Conservation (phyloP, 2,888 invertebrate genomes). For the Apotomis betuletana region DNA sequence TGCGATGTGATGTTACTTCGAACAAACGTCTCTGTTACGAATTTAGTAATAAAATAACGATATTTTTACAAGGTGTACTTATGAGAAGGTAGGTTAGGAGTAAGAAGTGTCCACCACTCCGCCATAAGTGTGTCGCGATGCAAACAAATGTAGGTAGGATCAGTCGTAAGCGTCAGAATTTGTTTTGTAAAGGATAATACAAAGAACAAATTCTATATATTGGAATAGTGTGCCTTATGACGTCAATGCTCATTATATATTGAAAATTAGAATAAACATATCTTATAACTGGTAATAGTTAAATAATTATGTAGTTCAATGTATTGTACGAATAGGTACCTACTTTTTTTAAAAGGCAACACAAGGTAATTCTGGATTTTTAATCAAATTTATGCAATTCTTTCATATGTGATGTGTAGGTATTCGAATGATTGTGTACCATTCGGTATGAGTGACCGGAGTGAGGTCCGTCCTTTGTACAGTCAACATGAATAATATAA, state of each 20-base stretch:
- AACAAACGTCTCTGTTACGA: conserved; percentile 67
- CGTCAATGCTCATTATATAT: conserved; percentile 65
- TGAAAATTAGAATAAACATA: conserved; percentile 56
- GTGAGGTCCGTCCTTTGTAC: conserved; percentile 57
- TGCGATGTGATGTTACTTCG: conserved; percentile 64
- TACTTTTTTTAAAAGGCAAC: conserved; percentile 41
- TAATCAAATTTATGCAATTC: conserved; percentile 43
- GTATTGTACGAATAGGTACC: conserved; percentile 41
- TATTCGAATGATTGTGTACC: conserved; percentile 33
- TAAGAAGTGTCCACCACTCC: conserved; percentile 71
- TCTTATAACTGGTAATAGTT: conserved; percentile 49
- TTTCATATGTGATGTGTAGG: conserved; percentile 29
- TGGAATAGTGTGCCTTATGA: conserved; percentile 63
- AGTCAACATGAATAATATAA: not conserved
- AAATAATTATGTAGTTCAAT: conserved; percentile 48
- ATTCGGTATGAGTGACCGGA: conserved; percentile 49
- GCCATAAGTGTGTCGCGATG: conserved; percentile 76
- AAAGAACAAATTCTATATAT: conserved; percentile 57
- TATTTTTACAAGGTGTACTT: conserved; percentile 59
- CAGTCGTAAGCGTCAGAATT: conserved; percentile 41
- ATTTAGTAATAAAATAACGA: conserved; percentile 66
- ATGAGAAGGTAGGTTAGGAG: conserved; percentile 50
- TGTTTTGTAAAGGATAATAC: conserved; percentile 38
- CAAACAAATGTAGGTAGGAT: conserved; percentile 60
- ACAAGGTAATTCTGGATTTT: conserved; percentile 43